Conservation (phyloP, 1,140 invertebrate species). For the Saccostrea cuccullata region DNA sequence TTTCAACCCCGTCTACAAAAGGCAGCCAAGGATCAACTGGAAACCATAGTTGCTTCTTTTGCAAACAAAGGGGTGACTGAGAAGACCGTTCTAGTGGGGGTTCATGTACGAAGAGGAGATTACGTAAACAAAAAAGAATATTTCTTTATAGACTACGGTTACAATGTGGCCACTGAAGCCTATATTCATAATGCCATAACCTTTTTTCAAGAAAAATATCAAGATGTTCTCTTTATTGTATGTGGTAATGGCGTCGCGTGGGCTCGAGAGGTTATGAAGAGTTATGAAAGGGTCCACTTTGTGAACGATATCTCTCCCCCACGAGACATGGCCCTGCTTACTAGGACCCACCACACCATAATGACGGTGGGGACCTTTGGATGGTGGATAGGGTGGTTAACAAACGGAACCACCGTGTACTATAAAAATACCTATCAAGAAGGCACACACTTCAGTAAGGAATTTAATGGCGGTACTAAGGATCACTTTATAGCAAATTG, state of each 20-base stretch:
- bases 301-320: constrained; percentile 40
- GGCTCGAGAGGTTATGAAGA: constrained; percentile 43
- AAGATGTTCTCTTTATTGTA: constrained; percentile 58
- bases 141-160: constrained; percentile 51
- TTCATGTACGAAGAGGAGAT: constrained; percentile 66
- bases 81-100: constrained; percentile 52
- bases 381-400: constrained; percentile 71
- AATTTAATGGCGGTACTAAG: constrained; percentile 50
- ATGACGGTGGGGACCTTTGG: constrained; percentile 73
- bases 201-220: constrained; percentile 52
- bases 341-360: constrained; percentile 68
- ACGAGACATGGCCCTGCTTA: constrained; percentile 68
- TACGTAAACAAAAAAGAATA: constrained; percentile 28
- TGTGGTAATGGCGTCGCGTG: constrained; percentile 57
- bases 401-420: constrained; percentile 69
- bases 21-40: constrained; percentile 6
- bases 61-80: not conserved
- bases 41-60: not conserved
- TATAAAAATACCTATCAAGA: constrained; percentile 63
- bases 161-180: constrained; percentile 51
- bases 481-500: constrained; percentile 59
- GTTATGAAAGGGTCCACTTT: constrained; percentile 37
- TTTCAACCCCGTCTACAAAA: constrained; percentile 36
- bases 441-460: constrained; percentile 46
- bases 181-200: constrained; percentile 60